A percentile compares a stretch with the other conserved stretches of the same genome.
These are phyloP conservation scores for Paedocypris sp. DNA, from an alignment of 2,113 vertebrate genomes.

Conservation along the genomic window DNA sequence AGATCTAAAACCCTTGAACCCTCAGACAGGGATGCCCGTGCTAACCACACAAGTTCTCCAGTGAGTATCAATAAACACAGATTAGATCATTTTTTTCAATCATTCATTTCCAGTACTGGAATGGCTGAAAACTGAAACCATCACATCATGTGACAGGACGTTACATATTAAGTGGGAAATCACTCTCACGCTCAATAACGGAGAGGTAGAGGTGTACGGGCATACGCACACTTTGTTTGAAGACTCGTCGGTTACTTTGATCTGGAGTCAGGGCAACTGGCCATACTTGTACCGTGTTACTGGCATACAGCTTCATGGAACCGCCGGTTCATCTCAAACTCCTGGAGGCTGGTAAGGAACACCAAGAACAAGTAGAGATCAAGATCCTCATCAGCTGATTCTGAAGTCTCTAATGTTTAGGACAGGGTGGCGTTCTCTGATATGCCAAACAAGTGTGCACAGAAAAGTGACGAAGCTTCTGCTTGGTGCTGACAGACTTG, in stretches of 20 bases:
- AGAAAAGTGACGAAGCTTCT: neutral
- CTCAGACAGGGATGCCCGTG: conserved; percentile 64
- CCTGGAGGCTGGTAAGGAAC: neutral
- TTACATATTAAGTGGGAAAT: conserved; percentile 64
- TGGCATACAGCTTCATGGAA: conserved; percentile 66
- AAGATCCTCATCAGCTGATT: neutral
- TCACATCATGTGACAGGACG: conserved; percentile 35
- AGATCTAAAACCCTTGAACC: conserved; percentile 54
- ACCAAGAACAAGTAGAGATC: neutral
- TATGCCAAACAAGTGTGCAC: neutral
- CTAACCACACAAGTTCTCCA: conserved; percentile 63
- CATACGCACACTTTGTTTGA: conserved; percentile 54
- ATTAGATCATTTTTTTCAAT: too few relatives aligned
- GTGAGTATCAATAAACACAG: too few relatives aligned
- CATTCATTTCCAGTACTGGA: too few relatives aligned
- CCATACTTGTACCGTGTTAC: conserved; percentile 50
- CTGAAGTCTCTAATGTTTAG: neutral
- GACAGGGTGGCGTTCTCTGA: conserved; percentile 28
- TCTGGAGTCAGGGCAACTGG: conserved; percentile 61
- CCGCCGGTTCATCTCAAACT: conserved; percentile 42
- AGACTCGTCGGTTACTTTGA: conserved; percentile 62
- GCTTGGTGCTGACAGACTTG: conserved; percentile 5
- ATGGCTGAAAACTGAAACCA: neutral
- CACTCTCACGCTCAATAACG: conserved; percentile 56
- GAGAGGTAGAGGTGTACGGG: conserved; percentile 50